Base-by-base conservation (phyloP, 2,797 vertebrate genomes). In the Clarias pachynema region DNA sequence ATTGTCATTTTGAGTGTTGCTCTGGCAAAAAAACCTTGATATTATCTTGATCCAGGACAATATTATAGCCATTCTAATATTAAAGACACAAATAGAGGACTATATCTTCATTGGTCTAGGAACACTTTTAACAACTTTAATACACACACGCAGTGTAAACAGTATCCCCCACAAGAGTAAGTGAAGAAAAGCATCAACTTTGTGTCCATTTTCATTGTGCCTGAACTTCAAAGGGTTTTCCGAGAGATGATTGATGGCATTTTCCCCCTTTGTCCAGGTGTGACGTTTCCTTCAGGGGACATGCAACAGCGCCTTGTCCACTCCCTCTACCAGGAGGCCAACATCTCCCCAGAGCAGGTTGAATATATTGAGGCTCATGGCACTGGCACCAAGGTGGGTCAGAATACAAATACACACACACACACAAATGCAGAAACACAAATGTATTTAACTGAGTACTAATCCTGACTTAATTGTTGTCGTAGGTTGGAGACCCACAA, bases 321-420 rank as follows among this genome's bases (percentile, higher is more conserved):
- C 9, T 95, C 96, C 20, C 92, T 99, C 77, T 98, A 97, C 84
- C 83, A 86, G 83, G 95, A 96, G 3, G 92, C 89, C 0, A 93
- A 95, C 18, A 86, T 98, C 87, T 82, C 84, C 24, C 95, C 97
- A 0, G 95, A 93, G 82, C 94, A 97, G 81, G 95, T 99, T 70
- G 98, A 99, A 87, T 99, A 97, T 79, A 0, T 99, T 1, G 98
- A 99, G 93, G 96, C 98, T 74, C 98, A 99, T 0, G 98, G 98
- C 59, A 99, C 98, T 0, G 98, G 98, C 89, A 99, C 98, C 65
- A 98, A 98, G 97, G 98, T 98, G 59, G 79, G 84, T 78, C 24
- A 49, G 26, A 18, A 78, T 7, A 63, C n/a, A 59, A 57, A 9
- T 3, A 53, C 31, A 60, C 2, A 3, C 16, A 57, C 12, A 57